Percentiles rank a stretch among this genome's conserved stretches.
Evolutionary conservation across 2,113 vertebrate species (phyloP).

Genomic region (Myotis lucifugus): DNA sequence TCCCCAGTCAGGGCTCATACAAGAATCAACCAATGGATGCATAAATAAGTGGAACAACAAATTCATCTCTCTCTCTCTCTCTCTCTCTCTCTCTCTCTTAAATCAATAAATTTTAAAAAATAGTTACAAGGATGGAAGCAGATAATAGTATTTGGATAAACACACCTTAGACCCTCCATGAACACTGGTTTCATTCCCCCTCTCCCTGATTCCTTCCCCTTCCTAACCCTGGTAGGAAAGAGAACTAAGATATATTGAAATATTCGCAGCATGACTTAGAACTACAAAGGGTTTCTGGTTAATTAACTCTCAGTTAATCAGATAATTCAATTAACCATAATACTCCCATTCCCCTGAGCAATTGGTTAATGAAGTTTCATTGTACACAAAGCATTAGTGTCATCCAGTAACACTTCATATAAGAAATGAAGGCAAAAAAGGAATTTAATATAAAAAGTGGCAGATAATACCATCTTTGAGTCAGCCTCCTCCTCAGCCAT

Average conservation of each 20-base stretch:
- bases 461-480: neutral
- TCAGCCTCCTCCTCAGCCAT: neutral
- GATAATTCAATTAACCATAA: constrained; percentile 75
- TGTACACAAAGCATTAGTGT: constrained; percentile 37
- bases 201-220: neutral
- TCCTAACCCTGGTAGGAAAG: neutral
- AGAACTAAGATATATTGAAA: neutral
- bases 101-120: neutral
- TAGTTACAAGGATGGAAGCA: neutral
- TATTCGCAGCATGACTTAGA: constrained; percentile 23
- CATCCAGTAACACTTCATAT: neutral
- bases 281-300: constrained; percentile 70
- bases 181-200: neutral
- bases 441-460: neutral
- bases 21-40: neutral
- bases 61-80: neutral
- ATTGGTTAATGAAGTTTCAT: constrained; percentile 69
- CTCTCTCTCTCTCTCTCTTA: neutral
- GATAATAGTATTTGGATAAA: neutral
- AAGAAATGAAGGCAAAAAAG: neutral
- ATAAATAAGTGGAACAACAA: neutral
- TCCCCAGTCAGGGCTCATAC: neutral
- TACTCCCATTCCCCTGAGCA: constrained; percentile 55
- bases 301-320: constrained; percentile 80
- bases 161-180: neutral